Evolutionary conservation across 2,888 invertebrate species (phyloP).

Genomic region (Gymnosoma rotundatum): DNA sequence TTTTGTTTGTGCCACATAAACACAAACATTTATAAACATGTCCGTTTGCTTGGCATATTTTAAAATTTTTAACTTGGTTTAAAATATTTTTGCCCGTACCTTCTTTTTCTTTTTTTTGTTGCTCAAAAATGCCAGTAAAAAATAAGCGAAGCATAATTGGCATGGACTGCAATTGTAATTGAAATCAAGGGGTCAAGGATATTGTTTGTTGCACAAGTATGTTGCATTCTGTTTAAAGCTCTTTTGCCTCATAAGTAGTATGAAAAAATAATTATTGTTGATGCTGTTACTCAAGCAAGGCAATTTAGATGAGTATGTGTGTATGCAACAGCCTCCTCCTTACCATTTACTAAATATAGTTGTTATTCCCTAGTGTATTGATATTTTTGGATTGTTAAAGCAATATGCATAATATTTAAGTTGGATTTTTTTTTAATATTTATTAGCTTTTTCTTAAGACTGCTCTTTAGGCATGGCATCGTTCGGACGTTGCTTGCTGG

Average conservation of each 20-base stretch:
- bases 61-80: slow-evolving; percentile 49
- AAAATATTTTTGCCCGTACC: background rate
- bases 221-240: slow-evolving; percentile 23
- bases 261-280: slow-evolving; percentile 3
- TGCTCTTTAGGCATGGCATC: background rate
- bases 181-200: slow-evolving; percentile 66
- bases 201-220: slow-evolving; percentile 41
- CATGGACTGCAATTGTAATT: slow-evolving; percentile 62
- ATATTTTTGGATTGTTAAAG: slow-evolving; percentile 28
- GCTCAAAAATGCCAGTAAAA: slow-evolving; percentile 30
- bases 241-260: background rate
- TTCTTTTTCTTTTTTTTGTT: slow-evolving; percentile 1
- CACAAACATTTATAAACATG: slow-evolving; percentile 18
- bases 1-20: slow-evolving; percentile 50
- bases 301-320: slow-evolving; percentile 22
- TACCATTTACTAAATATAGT: slow-evolving; percentile 40
- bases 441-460: slow-evolving; percentile 7
- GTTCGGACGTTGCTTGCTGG: background rate
- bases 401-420: slow-evolving; percentile 46
- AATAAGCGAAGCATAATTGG: slow-evolving; percentile 60
- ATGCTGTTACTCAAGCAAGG: slow-evolving; percentile 8
- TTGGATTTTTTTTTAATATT: slow-evolving; percentile 25
- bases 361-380: slow-evolving; percentile 58
- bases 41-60: slow-evolving; percentile 42
- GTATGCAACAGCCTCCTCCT: slow-evolving; percentile 44